phyloP scores from a whole-genome alignment of 1,140 invertebrate species.

The Papilio machaon region DNA sequence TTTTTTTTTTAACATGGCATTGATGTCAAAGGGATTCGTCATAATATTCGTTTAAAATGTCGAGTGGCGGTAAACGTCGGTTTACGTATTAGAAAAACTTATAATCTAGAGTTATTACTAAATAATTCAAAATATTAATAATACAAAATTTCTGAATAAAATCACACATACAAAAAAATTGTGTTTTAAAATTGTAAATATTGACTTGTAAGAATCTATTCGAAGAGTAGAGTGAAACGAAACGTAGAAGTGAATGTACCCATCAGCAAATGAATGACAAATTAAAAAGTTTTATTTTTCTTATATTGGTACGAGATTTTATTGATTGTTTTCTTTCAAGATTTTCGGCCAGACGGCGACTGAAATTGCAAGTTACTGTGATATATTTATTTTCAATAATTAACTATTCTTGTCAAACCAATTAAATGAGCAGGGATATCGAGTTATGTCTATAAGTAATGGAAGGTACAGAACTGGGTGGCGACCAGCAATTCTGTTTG shows the following conservation, averaged over 20 bases:
- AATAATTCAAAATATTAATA: background rate
- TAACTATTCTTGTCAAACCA: slow-evolving; percentile 81
- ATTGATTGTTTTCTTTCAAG: slow-evolving; percentile 83
- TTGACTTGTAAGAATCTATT: slow-evolving; percentile 36
- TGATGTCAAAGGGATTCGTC: background rate
- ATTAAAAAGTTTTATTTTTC: slow-evolving; percentile 83
- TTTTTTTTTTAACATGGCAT: background rate
- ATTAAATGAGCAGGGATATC: slow-evolving; percentile 82
- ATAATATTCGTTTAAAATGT: background rate
- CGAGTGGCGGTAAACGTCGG: background rate
- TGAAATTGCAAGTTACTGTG: slow-evolving; percentile 82
- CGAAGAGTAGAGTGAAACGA: slow-evolving; percentile 58
- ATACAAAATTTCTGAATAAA: background rate
- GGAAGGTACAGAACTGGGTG: slow-evolving; percentile 83
- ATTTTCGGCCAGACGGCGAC: slow-evolving; percentile 82
- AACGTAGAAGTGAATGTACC: slow-evolving; percentile 81
- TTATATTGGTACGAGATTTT: slow-evolving; percentile 83
- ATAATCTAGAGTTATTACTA: background rate
- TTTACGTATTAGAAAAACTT: background rate
- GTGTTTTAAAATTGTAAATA: background rate
- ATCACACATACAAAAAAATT: background rate
- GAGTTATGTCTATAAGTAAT: slow-evolving; percentile 83
- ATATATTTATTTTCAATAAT: slow-evolving; percentile 82
- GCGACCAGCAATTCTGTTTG: slow-evolving; percentile 94
- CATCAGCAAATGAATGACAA: slow-evolving; percentile 80